Evolutionary conservation across 2,113 vertebrate genomes (phyloP).

Genomic region (Formicarius rufipectus): DNA sequence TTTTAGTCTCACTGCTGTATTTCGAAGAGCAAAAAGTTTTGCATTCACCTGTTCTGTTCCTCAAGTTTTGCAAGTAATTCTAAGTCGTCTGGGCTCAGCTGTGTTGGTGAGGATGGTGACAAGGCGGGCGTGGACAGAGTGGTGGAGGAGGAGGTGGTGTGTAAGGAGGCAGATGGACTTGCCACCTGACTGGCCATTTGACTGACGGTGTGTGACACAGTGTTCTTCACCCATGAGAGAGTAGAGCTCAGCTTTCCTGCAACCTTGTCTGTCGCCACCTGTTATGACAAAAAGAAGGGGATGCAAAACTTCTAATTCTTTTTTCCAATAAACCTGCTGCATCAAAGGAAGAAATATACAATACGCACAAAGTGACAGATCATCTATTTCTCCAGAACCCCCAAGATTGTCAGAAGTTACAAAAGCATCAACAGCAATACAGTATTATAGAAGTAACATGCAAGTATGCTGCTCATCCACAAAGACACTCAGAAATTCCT

Average conservation of each 20-base stretch:
- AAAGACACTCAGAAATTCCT: not conserved
- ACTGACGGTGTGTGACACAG: conserved; percentile 94
- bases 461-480: conserved; percentile 1
- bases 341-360: not conserved
- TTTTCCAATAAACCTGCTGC: not conserved
- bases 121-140: conserved; percentile 86
- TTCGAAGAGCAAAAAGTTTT: not conserved
- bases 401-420: not conserved
- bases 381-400: not conserved
- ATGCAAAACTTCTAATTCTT: not conserved
- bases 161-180: conserved; percentile 87
- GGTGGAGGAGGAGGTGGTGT: conserved; percentile 87
- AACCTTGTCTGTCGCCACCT: conserved; percentile 99
- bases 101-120: conserved; percentile 85
- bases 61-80: conserved; percentile 94
- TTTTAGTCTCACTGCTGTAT: not conserved
- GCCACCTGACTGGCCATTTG: conserved; percentile 99
- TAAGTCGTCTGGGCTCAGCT: conserved; percentile 92
- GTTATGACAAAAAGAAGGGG: not conserved
- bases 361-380: not conserved
- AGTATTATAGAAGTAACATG: not conserved
- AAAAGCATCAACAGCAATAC: conserved; percentile 1
- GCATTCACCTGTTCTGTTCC: conserved; percentile 92
- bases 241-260: conserved; percentile 98
- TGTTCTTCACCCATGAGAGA: conserved; percentile 99